Evolutionary conservation across 2,113 vertebrate species (phyloP), one percentile per base, ranked within the genome.

Genomic region (Clupea harengus): DNA sequence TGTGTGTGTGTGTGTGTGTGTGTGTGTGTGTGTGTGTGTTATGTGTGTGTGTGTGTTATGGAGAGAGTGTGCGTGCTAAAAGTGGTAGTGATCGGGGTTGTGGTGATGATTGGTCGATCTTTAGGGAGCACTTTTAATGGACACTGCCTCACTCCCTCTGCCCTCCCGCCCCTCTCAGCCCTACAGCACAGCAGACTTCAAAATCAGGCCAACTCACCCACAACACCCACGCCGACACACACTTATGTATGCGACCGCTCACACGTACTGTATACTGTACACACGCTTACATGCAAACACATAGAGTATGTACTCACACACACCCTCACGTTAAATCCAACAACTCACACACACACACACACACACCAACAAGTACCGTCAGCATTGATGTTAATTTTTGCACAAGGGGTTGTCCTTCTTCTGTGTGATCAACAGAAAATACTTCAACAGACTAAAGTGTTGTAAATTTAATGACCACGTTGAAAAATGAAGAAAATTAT

Each of bases 361-460:
- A 64, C 22, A 2, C 3, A n/a, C 22, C 1, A 72, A 6, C n/a
- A 15, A 39, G 39, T 39, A 39, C 39, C 39, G 1, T 1, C 39
- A 39, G 39, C 39, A 39, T 39, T 39, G 2, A 39, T 39, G 39
- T 39, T 39, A 1, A 1, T 39, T 39, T 39, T 39, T 39, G 39
- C 39, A 39, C 39, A 39, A 39, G 39, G 39, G 39, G 39, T 39
- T 39, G 39, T 39, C 39, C 25, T 32, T 9, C 64, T 3, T 72
- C 44, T 32, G 49, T n/a, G 28, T 82, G 82, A 75, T 85, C 32
- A 83, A 85, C 47, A 85, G 64, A 83, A 83, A 87, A 85, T 45
- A 28, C 81, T 0, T 72, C 64, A 28, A 13, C 25, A 13, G 11
- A 72, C 25, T 72, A 32, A 64, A 64, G 22, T 8, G 57, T 10